These are phyloP conservation scores for Malacoctenus gilli DNA, from an alignment of 2,797 vertebrate species.

Conservation along the genomic window DNA sequence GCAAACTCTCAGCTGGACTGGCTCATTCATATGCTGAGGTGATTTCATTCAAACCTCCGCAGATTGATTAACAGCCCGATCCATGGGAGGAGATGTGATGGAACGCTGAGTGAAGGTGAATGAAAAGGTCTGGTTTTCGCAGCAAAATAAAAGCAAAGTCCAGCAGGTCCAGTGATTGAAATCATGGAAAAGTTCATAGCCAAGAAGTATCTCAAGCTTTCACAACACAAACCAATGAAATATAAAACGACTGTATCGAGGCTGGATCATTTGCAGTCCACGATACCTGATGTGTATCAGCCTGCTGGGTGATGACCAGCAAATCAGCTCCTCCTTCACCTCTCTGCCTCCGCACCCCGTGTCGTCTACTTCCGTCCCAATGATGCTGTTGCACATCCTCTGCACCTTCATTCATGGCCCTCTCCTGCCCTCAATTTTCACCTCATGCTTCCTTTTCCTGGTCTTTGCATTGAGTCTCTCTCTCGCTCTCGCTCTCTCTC, in stretches of 20 bases:
- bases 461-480: too few relatives aligned
- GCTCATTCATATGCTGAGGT: neutral
- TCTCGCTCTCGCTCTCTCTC: neutral
- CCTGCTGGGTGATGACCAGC: neutral
- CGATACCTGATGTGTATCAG: constrained; percentile 7
- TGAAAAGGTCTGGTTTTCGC: too few relatives aligned
- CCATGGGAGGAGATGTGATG: neutral
- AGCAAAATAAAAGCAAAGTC: too few relatives aligned
- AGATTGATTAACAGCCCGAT: constrained; percentile 28
- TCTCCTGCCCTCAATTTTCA: too few relatives aligned
- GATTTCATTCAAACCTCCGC: constrained; percentile 5
- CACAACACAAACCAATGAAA: too few relatives aligned
- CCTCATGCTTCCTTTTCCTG: neutral
- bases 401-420: too few relatives aligned
- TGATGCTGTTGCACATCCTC: neutral
- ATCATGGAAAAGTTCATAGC: too few relatives aligned
- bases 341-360: neutral
- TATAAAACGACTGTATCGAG: too few relatives aligned
- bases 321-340: neutral
- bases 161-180: too few relatives aligned
- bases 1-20: neutral
- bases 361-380: neutral
- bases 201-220: too few relatives aligned
- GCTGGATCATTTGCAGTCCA: too few relatives aligned
- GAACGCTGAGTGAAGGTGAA: too few relatives aligned